Base-by-base conservation (phyloP, 2,113 vertebrate genomes). In the Oncorhynchus tshawytscha region DNA sequence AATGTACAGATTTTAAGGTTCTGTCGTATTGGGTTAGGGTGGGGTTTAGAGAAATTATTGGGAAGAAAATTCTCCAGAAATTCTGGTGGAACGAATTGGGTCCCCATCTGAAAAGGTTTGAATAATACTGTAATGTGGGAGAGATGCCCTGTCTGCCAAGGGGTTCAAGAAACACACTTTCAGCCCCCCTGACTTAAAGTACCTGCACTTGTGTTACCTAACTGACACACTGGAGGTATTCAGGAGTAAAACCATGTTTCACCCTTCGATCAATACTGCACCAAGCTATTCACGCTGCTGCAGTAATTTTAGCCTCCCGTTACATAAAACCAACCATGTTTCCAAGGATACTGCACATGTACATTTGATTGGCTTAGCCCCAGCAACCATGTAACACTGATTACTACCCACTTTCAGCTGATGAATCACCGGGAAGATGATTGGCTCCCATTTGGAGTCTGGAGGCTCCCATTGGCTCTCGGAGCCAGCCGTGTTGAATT, bases 281-380 rank as follows among this genome's bases (percentile, higher is more conserved):
- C 73, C 59, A 45, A 31, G 67, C 80, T 87, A 80, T 84, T 86
- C 74, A 74, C 72, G 45, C 73, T 64, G 65, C 65, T 75, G 70
- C 31, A 78, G 79, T 81, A 81, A 82, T 85, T 90, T 85, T 86
- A 87, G 84, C 84, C 80, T 82, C 77, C 39, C 57, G 82, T 91
- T 89, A 89, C 82, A 80, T 88, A 85, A 91, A 88, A 73, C 74
- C 64, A 60, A 77, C 57, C 70, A 80, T 18, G 79, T 89, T 87
- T 80, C 83, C 87, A 86, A 69, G 24, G 85, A 84, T 86, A 85
- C 85, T 80, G 76, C 27, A 62, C 66, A 49, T 68, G 69, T 72
- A 70, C 70, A 74, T 85, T 79, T 86, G 75, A 79, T 67, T 78
- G 82, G 73, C 84, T 84, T 64, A 49, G 73, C 77, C 80, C 51